Base-by-base conservation (phyloP, 1,140 invertebrate genomes). In the Papilio glaucus region DNA sequence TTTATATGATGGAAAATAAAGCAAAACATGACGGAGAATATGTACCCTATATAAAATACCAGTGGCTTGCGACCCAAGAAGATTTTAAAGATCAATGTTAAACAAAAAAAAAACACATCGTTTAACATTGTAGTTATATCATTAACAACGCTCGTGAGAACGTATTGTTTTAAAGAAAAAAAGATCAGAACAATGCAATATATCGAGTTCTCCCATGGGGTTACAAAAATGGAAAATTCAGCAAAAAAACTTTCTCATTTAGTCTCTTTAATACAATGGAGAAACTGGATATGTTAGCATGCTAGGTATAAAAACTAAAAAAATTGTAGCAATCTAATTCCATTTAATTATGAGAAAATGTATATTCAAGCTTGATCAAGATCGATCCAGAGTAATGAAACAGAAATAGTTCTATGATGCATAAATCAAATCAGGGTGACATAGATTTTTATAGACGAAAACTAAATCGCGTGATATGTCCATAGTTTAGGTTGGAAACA, bases 221-320 rank as follows among this genome's bases (percentile, higher is more conserved):
- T 9, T n/a, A n/a, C 24, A 8, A 69, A 45, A 60, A 77, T 71
- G 38, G 41, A 67, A 69, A 57, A 21, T 62, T 45, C 67, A 76
- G 53, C 60, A 81, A 76, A 77, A 79, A 79, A 37, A 71, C 74
- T 76, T 74, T 80, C 77, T 68, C 26, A 71, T 72, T 63, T 67
- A 72, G 37, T 57, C 71, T 49, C 73, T 76, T 72, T 77, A 80
- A 78, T 68, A 86, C 84, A 87, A 87, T 85, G 73, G 82, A 61
- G 71, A 80, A 76, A 84, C 75, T 79, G 84, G 81, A 80, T 78
- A 84, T 81, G 73, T 79, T 77, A 76, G 79, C 72, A 83, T 85
- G 80, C 29, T n/a, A n/a, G n/a, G n/a, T 37, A 38, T 5, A 60
- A 29, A 60, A 29, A 61, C 6, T 33, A 61, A 18, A 62, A 24